phyloP scores from a whole-genome alignment of 2,888 invertebrate species.

The Cyclophora albipunctata region DNA sequence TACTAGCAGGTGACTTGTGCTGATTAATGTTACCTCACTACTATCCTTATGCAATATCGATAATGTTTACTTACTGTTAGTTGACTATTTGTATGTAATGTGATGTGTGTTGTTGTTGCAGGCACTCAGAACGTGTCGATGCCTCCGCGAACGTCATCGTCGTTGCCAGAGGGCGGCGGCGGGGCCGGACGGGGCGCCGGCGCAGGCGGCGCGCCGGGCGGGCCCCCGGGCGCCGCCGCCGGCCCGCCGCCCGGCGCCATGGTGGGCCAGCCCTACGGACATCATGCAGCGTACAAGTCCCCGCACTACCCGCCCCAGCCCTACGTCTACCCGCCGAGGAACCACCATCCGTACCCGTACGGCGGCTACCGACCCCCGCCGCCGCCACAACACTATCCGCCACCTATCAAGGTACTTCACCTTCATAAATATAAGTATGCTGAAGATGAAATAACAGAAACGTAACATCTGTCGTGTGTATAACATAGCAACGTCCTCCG shows the following conservation, averaged over 20 bases:
- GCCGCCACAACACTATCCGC: constrained; percentile 62
- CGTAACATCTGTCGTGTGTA: too few relatives aligned
- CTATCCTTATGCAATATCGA: too few relatives aligned
- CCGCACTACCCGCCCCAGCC: constrained; percentile 69
- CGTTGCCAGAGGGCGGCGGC: constrained; percentile 76
- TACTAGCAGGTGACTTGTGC: constrained; percentile 9
- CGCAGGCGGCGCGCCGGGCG: constrained; percentile 37
- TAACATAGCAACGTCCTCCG: too few relatives aligned
- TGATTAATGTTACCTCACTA: not conserved
- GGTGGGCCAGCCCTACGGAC: constrained; percentile 60
- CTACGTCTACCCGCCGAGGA: constrained; percentile 63
- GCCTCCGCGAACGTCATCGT: constrained; percentile 95
- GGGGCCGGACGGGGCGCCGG: constrained; percentile 43
- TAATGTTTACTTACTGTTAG: too few relatives aligned
- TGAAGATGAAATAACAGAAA: too few relatives aligned
- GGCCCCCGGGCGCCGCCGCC: constrained; percentile 31
- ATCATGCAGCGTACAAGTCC: constrained; percentile 58
- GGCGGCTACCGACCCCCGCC: constrained; percentile 61
- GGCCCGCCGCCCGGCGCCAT: constrained; percentile 58
- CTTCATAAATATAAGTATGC: too few relatives aligned
- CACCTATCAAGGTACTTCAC: constrained; percentile 46
- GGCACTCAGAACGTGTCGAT: constrained; percentile 96
- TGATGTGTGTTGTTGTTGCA: constrained; percentile 45
- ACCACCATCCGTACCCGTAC: constrained; percentile 69
- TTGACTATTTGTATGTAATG: not conserved